These are phyloP conservation scores for Phymastichus coffea DNA, from an alignment of 1,140 invertebrate species.

Conservation along the genomic window DNA sequence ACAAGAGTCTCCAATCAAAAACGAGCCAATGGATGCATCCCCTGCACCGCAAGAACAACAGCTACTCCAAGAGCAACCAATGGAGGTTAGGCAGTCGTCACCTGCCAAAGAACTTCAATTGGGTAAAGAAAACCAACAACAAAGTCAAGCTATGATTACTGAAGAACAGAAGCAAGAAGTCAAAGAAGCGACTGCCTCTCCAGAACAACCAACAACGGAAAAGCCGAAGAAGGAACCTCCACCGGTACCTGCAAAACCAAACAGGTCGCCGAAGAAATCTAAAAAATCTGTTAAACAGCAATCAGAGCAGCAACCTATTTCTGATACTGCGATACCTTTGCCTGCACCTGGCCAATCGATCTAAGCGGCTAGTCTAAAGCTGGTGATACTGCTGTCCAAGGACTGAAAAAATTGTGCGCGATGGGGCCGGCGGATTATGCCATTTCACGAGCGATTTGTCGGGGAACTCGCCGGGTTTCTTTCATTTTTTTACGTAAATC, in stretches of 20 bases:
- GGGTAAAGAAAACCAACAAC: neutral
- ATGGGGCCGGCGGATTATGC: too few relatives aligned
- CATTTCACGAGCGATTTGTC: neutral
- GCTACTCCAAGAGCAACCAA: neutral
- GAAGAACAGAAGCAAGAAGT: neutral
- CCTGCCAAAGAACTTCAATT: slow-evolving; percentile 20
- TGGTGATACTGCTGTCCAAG: neutral
- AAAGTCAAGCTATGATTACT: neutral
- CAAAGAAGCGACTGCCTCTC: neutral
- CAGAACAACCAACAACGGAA: neutral
- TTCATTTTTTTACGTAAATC: neutral
- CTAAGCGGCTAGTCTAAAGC: neutral
- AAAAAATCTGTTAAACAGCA: slow-evolving; percentile 46
- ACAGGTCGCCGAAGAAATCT: slow-evolving; percentile 40
- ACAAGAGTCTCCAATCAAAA: slow-evolving; percentile 10
- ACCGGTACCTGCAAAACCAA: slow-evolving; percentile 13
- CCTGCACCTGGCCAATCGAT: slow-evolving; percentile 31
- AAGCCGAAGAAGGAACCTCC: slow-evolving; percentile 27
- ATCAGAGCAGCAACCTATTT: slow-evolving; percentile 41
- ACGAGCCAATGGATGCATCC: slow-evolving; percentile 2
- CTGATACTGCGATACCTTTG: slow-evolving; percentile 47
- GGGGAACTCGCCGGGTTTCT: neutral
- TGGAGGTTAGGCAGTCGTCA: slow-evolving; percentile 27
- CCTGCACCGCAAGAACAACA: neutral
- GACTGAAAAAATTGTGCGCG: neutral